Conservation (phyloP, 2,113 vertebrate species). For the Campylorhamphus procurvoides region DNA sequence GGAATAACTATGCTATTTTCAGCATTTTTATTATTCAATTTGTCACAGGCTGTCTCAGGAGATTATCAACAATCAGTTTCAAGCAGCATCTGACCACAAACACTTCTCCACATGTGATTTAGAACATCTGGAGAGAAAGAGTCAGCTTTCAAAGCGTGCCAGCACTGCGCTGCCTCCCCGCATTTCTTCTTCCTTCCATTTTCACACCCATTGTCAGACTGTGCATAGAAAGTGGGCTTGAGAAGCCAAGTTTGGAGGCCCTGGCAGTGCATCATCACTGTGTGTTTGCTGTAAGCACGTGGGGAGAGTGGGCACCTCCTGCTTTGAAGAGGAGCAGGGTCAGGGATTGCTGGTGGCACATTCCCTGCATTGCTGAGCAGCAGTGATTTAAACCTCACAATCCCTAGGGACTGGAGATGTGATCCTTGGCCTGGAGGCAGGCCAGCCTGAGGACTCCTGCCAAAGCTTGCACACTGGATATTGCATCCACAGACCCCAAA, state of each 20-base stretch:
- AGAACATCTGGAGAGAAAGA: constrained; percentile 72
- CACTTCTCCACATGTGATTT: constrained; percentile 76
- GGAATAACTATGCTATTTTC: constrained; percentile 80
- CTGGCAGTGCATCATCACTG: background rate
- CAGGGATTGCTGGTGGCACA: background rate
- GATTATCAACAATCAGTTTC: constrained; percentile 77
- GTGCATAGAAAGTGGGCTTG: rapidly evolving
- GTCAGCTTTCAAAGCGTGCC: background rate
- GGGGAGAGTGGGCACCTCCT: background rate
- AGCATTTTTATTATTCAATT: constrained; percentile 82
- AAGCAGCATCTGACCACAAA: constrained; percentile 75
- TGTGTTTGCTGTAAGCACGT: rapidly evolving
- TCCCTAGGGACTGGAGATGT: background rate
- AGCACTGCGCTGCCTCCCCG: background rate
- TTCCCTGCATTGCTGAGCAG: background rate
- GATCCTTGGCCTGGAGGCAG: background rate
- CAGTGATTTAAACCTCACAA: background rate
- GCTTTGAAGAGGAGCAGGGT: background rate
- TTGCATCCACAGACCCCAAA: background rate
- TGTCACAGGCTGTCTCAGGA: constrained; percentile 78
- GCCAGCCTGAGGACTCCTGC: background rate
- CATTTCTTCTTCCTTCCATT: background rate
- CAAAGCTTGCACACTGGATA: background rate
- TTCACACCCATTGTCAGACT: background rate
- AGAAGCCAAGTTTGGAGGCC: background rate